Evolutionary conservation across 92 coral and sea anemone species (phyloP), one percentile per base, ranked within the genome.

Genomic region (Heliopora coerulea): DNA sequence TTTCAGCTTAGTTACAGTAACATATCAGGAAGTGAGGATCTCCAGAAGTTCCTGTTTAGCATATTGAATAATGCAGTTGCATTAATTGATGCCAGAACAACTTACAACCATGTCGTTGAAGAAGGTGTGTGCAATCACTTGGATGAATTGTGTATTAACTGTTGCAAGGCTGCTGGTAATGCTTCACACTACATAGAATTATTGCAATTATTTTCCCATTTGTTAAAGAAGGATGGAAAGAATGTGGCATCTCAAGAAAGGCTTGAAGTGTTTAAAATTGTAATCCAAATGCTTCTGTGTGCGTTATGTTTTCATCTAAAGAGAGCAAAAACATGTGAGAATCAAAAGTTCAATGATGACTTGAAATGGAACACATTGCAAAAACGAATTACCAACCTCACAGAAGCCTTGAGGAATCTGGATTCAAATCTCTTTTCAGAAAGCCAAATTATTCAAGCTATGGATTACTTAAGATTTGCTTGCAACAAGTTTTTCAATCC

Each of bases 91-190:
- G 11, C 3, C 8, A 15, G n/a, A 46, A 28, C 61, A 3, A 13
- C 18, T 8, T 11, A 14, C 28, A 56, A 56, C 61, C 9, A 56
- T 56, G 18, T 1, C 31, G 7, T 56, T 29, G 15, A 56, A 23
- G 61, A 56, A 56, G 31, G 61, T 17, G 28, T 15, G 0, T 70
- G 19, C 23, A 70, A 49, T 54, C 49, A 9, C 3, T 27, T 70
- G 9, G 77, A 70, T 25, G 77, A 70, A 33, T 52, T 70, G 31
- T 70, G 77, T 54, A 70, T 70, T 23, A 52, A 52, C 31, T 70
- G 77, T 23, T 70, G 62, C 28, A 54, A 70, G 27, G 52, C 25
- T 23, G 34, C 62, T 20, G 19, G 20, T 39, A 30, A 6, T 14
- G 33, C 63, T 0, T 52, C 62, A 23, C 62, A 50, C 26, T 21